phyloP scores from a whole-genome alignment of 2,797 vertebrate species.

The Pangasius mekongensis region DNA sequence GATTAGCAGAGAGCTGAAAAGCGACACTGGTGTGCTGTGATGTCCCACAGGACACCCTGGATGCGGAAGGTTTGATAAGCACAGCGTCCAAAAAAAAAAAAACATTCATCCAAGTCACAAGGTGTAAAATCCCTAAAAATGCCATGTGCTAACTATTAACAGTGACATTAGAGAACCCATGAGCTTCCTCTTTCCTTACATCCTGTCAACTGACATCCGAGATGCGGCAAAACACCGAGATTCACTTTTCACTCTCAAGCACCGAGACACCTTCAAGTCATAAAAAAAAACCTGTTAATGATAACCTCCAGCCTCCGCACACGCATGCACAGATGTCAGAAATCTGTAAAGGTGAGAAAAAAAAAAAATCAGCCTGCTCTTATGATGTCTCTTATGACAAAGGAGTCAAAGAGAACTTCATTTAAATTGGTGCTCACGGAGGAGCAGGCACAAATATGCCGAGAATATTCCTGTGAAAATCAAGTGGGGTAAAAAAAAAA shows the following conservation, averaged over 20 bases:
- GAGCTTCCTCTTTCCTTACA: neutral
- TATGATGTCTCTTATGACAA: neutral
- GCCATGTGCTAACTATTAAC: neutral
- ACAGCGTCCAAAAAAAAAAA: neutral
- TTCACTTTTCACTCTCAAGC: slow-evolving; percentile 54
- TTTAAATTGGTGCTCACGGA: neutral
- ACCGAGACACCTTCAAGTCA: slow-evolving; percentile 22
- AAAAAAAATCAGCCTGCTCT: neutral
- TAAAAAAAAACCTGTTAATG: slow-evolving; percentile 48
- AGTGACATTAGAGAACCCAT: neutral
- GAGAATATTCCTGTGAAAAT: neutral
- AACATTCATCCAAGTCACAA: neutral
- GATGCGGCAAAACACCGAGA: slow-evolving; percentile 39
- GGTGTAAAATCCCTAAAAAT: neutral
- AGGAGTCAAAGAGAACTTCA: neutral
- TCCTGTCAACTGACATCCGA: slow-evolving; percentile 42
- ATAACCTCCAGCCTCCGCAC: slow-evolving; percentile 50
- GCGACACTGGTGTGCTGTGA: neutral
- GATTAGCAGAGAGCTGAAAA: slow-evolving; percentile 10
- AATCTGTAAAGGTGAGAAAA: slow-evolving; percentile 30
- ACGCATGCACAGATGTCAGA: slow-evolving; percentile 49
- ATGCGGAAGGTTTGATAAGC: neutral
- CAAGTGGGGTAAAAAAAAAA: neutral
- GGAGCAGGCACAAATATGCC: too few species aligned
- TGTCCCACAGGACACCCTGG: neutral